Conservation (phyloP, 1,140 invertebrate genomes). For the Drosophila obscura region DNA sequence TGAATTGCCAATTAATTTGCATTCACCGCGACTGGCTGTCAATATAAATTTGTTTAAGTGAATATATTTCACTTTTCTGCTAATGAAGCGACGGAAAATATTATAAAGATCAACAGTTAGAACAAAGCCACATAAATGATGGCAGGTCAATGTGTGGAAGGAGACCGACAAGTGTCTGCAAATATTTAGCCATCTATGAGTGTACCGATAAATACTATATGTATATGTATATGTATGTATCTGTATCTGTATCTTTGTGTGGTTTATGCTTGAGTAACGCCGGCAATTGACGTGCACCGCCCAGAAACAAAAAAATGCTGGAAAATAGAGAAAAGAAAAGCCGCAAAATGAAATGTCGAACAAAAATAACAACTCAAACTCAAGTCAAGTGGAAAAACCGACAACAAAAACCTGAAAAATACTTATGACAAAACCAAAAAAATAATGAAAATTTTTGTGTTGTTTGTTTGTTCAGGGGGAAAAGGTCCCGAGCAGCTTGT, state of each 20-base stretch:
- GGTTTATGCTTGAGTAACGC: slow-evolving; percentile 77
- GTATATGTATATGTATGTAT: slow-evolving; percentile 14
- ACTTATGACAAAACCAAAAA: slow-evolving; percentile 43
- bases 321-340: slow-evolving; percentile 64
- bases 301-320: slow-evolving; percentile 30
- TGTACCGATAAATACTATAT: slow-evolving; percentile 12
- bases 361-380: slow-evolving; percentile 60
- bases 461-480: neutral
- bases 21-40: slow-evolving; percentile 38
- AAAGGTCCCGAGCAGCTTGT: slow-evolving; percentile 14
- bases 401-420: slow-evolving; percentile 52
- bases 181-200: slow-evolving; percentile 69
- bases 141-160: slow-evolving; percentile 58
- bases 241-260: slow-evolving; percentile 37
- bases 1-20: slow-evolving; percentile 65
- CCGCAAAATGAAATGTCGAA: slow-evolving; percentile 72
- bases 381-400: slow-evolving; percentile 80
- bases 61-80: slow-evolving; percentile 31
- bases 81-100: slow-evolving; percentile 43
- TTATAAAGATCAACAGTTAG: slow-evolving; percentile 47
- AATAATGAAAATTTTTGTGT: slow-evolving; percentile 61
- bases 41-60: slow-evolving; percentile 61
- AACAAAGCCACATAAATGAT: slow-evolving; percentile 48
- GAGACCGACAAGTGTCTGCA: slow-evolving; percentile 75
- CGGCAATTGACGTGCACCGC: slow-evolving; percentile 72